phyloP scores from a whole-genome alignment of 2,888 invertebrate genomes.

The Drosophila hawaiiensis region DNA sequence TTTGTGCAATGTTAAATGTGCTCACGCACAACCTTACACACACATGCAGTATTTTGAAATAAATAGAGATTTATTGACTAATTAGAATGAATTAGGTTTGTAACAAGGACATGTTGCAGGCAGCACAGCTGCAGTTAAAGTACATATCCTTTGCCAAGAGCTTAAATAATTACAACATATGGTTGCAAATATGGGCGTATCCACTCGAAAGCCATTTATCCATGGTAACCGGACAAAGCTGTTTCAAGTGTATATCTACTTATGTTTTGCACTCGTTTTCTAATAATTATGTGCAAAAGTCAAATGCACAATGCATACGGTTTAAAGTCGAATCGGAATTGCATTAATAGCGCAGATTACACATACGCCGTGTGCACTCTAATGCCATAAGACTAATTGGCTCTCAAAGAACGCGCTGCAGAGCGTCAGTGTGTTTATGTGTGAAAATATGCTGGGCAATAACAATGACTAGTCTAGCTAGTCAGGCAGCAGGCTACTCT shows the following conservation, averaged over 20 bases:
- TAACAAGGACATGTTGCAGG: slow-evolving; percentile 63
- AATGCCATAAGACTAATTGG: slow-evolving; percentile 73
- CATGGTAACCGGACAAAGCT: slow-evolving; percentile 8
- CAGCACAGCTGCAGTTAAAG: slow-evolving; percentile 36
- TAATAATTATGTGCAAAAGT: background rate
- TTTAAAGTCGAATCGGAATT: slow-evolving; percentile 60
- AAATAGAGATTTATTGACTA: slow-evolving; percentile 85
- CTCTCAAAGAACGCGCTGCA: slow-evolving; percentile 40
- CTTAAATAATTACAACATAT: slow-evolving; percentile 12
- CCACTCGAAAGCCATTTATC: slow-evolving; percentile 4
- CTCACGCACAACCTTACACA: slow-evolving; percentile 22
- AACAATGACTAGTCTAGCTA: slow-evolving; percentile 34
- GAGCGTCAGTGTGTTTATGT: background rate
- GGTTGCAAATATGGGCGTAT: background rate
- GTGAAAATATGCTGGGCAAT: slow-evolving; percentile 16
- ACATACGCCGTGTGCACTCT: slow-evolving; percentile 62
- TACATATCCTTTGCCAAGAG: slow-evolving; percentile 3
- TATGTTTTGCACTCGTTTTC: slow-evolving; percentile 1
- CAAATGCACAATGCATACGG: slow-evolving; percentile 13
- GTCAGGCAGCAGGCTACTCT: slow-evolving; percentile 10
- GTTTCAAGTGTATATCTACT: background rate
- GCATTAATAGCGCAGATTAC: slow-evolving; percentile 67
- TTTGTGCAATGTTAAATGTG: slow-evolving; percentile 40
- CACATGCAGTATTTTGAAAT: slow-evolving; percentile 53
- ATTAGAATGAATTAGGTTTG: slow-evolving; percentile 84